A percentile compares a stretch with the other conserved stretches of the same genome.
These are phyloP conservation scores for Scatophagus argus DNA, from an alignment of 2,113 vertebrate genomes.

Conservation along the genomic window DNA sequence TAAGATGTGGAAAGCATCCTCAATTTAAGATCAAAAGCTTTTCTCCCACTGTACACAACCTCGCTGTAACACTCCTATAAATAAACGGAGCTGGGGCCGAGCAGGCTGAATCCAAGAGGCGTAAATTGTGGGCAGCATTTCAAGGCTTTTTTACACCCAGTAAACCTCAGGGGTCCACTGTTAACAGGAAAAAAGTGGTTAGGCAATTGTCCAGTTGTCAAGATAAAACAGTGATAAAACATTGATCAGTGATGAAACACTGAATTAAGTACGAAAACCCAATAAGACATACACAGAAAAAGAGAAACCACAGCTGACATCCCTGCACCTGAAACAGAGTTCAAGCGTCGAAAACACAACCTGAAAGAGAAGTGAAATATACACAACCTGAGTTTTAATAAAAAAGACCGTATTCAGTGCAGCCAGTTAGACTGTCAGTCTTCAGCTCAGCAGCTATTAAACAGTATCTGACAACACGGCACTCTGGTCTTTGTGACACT, in stretches of 20 bases:
- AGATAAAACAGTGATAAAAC: constrained; percentile 76
- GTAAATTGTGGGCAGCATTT: constrained; percentile 71
- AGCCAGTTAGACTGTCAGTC: constrained; percentile 32
- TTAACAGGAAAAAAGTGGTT: constrained; percentile 54
- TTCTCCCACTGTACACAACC: constrained; percentile 61
- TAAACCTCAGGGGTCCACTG: constrained; percentile 65
- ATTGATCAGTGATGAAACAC: constrained; percentile 76
- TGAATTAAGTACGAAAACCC: constrained; percentile 70
- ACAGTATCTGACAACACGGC: constrained; percentile 46
- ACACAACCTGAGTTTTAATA: constrained; percentile 23
- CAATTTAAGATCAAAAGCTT: constrained; percentile 67
- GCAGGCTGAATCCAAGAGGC: constrained; percentile 61
- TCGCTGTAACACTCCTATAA: constrained; percentile 59
- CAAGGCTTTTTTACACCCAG: constrained; percentile 59
- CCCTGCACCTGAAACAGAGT: constrained; percentile 35
- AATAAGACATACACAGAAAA: constrained; percentile 52
- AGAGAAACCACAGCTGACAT: constrained; percentile 64
- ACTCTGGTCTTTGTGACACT: constrained; percentile 44
- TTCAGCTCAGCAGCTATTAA: constrained; percentile 47
- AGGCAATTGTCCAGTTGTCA: constrained; percentile 74
- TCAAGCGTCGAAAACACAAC: constrained; percentile 35
- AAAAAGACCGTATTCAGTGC: constrained; percentile 17
- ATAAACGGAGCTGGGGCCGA: constrained; percentile 61
- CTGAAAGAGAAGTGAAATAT: constrained; percentile 35
- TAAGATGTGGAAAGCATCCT: constrained; percentile 70